These are phyloP conservation scores for Notiomystis cincta DNA, from an alignment of 2,113 vertebrate genomes.

Conservation along the genomic window DNA sequence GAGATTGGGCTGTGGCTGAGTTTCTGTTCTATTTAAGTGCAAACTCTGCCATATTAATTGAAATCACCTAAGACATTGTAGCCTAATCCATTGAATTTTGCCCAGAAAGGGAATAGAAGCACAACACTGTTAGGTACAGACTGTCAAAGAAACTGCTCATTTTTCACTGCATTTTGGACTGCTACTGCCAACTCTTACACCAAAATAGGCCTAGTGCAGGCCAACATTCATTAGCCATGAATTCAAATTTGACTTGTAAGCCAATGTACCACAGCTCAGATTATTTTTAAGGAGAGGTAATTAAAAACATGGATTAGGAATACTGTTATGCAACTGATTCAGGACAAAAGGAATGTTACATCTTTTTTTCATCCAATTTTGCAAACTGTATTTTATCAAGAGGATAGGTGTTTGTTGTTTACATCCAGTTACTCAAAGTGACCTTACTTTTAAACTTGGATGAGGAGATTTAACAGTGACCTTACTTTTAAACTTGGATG, in stretches of 20 bases:
- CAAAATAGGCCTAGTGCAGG: not conserved
- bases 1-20: not conserved
- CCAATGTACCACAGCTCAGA: not conserved
- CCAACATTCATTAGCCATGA: not conserved
- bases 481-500: not conserved
- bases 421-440: not conserved
- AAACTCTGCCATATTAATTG: not conserved
- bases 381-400: not conserved
- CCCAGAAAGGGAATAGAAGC: not conserved
- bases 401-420: not conserved
- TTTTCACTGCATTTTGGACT: not conserved
- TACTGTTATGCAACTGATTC: not conserved
- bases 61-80: not conserved
- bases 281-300: not conserved
- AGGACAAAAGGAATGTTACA: not conserved
- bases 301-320: not conserved
- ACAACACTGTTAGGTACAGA: not conserved
- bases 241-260: not conserved
- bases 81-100: not conserved
- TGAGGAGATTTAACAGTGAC: not conserved
- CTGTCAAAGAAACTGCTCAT: not conserved
- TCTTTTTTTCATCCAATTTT: not conserved
- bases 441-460: not conserved
- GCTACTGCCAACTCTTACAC: not conserved
- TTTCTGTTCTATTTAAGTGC: not conserved